Evolutionary conservation across 92 coral and sea anemone species (phyloP), one percentile per base, ranked within the genome.

Genomic region (Epizoanthus fatuus): DNA sequence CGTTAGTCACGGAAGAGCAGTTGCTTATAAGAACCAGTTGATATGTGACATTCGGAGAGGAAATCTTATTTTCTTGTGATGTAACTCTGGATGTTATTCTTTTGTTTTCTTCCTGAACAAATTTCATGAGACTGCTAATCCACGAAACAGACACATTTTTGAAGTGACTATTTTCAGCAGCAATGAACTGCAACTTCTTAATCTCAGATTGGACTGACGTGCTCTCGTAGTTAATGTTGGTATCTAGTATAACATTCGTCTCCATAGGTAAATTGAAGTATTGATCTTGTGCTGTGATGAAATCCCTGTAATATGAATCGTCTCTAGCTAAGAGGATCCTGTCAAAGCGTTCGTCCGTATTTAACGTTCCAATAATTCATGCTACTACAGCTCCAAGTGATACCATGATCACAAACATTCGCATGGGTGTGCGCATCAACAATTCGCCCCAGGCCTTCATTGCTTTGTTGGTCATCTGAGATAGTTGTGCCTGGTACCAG

Each of bases 241-340:
- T 88, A 11, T 37, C n/a, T 17, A 74, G 53, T 56, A 88, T 80
- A 17, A 88, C 5, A 74, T 88, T 89, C 4, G 84, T 79, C 15
- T 35, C 64, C 9, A 89, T 8, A 10, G 51, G 29, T 1, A 56
- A 62, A 45, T 39, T 77, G 75, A 84, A 89, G 47, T 89, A 40
- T 47, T 84, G 60, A 7, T 89, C 85, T 57, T 84, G 77, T 0
- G 68, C 65, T 17, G 56, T n/a, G 52, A 89, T 29, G 54, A 89
- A 84, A 7, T 62, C 38, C 2, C 38, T 38, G 39, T 35, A 67
- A 51, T 83, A 87, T 12, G 94, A 91, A 65, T 72, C 87, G 11
- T 90, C 87, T 68, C 88, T 88, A 4, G 92, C 95, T 40, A 88
- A 52, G 45, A 92, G 58, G 12, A 77, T 70, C 7, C 87, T 81